Base-by-base conservation (phyloP, 2,113 vertebrate genomes). In the Eonycteris spelaea region DNA sequence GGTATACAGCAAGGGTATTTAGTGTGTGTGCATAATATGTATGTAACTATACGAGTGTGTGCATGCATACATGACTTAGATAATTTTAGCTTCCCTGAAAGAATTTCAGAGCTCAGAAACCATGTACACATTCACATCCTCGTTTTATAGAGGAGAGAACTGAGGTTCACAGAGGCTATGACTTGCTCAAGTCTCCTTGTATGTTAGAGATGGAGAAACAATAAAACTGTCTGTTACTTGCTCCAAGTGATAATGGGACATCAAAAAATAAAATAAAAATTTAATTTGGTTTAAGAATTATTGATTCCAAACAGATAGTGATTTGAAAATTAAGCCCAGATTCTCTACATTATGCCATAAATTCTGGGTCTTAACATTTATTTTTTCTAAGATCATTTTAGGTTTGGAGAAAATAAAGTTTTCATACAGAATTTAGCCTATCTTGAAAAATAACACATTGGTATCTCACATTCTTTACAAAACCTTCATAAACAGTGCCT, bases 361-460 rank as follows among this genome's bases (percentile, higher is more conserved):
- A 18, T n/a, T 67, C 67, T 78, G 71, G 94, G 9, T 38, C 85
- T 90, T 90, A 53, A 5, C 45, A 70, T 86, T 73, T 77, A 63
- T 3, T 87, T 92, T 87, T 91, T 43, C 82, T 18, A 90, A 77
- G 48, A 95, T 63, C 68, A 67, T 48, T 86, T 84, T 74, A 82
- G 30, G 4, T 90, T 94, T 55, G 16, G 33, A 84, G 63, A 22
- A 77, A 79, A 86, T 70, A 51, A 94, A 63, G n/a, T 71, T 88
- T 74, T 70, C 79, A 75, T 22, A 63, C n/a, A 97, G 73, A 92
- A 97, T 48, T 91, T 61, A 65, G 68, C 22, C 68, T 90, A 57
- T 87, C 55, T 65, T 92, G 43, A 94, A 86, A 98, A 93, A 97
- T 51, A 93, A 87, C 91, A 88, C 40, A 24, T 9, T 91, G 55